A percentile compares a stretch with the other conserved stretches of the same genome.
Evolutionary conservation across 2,888 invertebrate genomes (phyloP).

Genomic region (Agrochola lychnidis): DNA sequence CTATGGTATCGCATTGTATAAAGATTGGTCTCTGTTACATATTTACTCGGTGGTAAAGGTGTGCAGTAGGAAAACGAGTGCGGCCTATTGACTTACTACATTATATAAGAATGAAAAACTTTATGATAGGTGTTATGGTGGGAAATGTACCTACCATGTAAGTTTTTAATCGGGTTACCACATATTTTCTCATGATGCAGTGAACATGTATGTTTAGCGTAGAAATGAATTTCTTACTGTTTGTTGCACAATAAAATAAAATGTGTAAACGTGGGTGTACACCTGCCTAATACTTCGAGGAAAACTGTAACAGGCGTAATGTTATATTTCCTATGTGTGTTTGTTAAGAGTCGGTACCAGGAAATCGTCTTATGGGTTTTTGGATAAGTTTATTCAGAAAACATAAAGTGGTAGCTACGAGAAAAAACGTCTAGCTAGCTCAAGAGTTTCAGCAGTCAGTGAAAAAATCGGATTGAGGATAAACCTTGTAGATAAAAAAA

Average conservation of each 20-base stretch:
- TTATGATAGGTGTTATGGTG: slow-evolving; percentile 48
- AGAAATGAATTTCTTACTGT: neutral
- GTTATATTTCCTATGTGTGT: neutral
- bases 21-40: slow-evolving; percentile 15
- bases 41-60: slow-evolving; percentile 9
- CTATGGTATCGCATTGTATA: neutral
- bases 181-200: slow-evolving; percentile 47
- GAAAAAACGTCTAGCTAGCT: too few species aligned
- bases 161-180: slow-evolving; percentile 47
- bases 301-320: neutral
- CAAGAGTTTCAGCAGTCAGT: too few species aligned
- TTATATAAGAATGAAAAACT: slow-evolving; percentile 58
- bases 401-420: too few species aligned
- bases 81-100: slow-evolving; percentile 59
- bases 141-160: slow-evolving; percentile 32
- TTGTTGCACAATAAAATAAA: neutral
- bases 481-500: too few species aligned
- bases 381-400: too few species aligned
- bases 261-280: neutral
- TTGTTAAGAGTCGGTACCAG: neutral
- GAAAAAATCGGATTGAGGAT: too few species aligned
- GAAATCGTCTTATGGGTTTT: too few species aligned
- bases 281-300: neutral
- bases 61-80: slow-evolving; percentile 29
- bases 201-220: slow-evolving; percentile 19